A percentile compares a stretch with the other conserved stretches of the same genome.
phyloP scores from a whole-genome alignment of 1,140 invertebrate genomes.

The Euglossa dilemma region DNA sequence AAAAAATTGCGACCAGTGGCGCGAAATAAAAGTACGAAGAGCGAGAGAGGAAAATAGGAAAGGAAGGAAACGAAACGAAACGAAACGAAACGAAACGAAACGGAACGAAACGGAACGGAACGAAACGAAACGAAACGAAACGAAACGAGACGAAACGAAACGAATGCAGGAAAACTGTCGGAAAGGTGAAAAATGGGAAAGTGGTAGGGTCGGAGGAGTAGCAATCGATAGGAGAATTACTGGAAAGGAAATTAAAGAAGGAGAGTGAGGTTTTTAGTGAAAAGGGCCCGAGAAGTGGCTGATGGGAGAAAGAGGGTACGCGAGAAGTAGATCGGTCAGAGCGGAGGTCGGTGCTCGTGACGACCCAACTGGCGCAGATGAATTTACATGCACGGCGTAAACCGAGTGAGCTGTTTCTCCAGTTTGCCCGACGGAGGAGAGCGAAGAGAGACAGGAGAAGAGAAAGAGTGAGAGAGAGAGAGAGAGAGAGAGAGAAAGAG shows the following conservation, averaged over 20 bases:
- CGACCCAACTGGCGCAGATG: constrained; percentile 63
- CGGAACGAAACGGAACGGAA: too few relatives aligned
- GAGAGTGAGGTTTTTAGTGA: neutral
- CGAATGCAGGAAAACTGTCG: neutral
- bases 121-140: too few relatives aligned
- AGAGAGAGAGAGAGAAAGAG: constrained; percentile 15
- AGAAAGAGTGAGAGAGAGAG: neutral
- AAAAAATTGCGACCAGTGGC: too few relatives aligned
- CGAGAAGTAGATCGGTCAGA: constrained; percentile 60
- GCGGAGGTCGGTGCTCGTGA: constrained; percentile 62
- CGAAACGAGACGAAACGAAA: too few relatives aligned
- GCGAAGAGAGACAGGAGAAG: constrained; percentile 13
- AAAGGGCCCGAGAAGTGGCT: neutral
- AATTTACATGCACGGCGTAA: constrained; percentile 73
- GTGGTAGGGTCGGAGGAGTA: too few relatives aligned
- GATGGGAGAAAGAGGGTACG: neutral
- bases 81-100: too few relatives aligned
- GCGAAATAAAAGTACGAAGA: too few relatives aligned
- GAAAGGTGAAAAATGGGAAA: neutral
- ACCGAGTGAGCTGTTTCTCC: constrained; percentile 67
- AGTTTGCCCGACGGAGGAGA: constrained; percentile 42
- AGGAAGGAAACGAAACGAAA: too few relatives aligned
- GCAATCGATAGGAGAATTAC: neutral
- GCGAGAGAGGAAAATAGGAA: too few relatives aligned
- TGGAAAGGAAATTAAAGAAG: neutral